Evolutionary conservation across 1,140 invertebrate species (phyloP).

Genomic region (Ptiloglossa arizonensis): DNA sequence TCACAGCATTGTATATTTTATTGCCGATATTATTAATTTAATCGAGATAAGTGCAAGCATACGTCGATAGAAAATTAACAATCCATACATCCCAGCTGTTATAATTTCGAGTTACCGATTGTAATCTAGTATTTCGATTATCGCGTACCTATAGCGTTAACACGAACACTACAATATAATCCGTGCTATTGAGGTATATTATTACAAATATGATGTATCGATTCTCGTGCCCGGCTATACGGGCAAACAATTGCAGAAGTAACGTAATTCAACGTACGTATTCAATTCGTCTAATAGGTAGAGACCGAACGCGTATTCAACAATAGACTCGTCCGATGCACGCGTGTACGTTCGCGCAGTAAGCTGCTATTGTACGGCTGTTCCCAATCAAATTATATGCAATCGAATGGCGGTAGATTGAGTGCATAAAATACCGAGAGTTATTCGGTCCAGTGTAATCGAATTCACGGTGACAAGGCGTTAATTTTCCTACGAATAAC

Average conservation of each 20-base stretch:
- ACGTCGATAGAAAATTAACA: too few species aligned
- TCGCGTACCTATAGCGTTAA: constrained; percentile 13
- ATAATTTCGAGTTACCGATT: too few species aligned
- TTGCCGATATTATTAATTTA: too few species aligned
- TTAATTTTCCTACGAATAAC: neutral
- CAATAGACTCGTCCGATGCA: constrained; percentile 3
- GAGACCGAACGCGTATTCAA: neutral
- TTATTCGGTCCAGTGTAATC: constrained; percentile 20
- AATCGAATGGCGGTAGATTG: constrained; percentile 23
- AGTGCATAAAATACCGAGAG: constrained; percentile 44
- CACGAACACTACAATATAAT: too few species aligned
- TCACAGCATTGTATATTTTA: too few species aligned
- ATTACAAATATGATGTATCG: constrained; percentile 41
- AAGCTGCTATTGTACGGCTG: neutral
- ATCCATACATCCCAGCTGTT: too few species aligned
- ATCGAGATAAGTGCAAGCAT: too few species aligned
- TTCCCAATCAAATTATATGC: constrained; percentile 59
- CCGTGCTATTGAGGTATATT: too few species aligned
- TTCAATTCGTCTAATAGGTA: constrained; percentile 9
- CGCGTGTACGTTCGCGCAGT: neutral
- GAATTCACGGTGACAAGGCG: constrained; percentile 4
- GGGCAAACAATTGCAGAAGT: constrained; percentile 42
- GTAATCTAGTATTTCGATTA: neutral
- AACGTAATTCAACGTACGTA: constrained; percentile 37
- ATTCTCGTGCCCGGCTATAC: constrained; percentile 12